Conservation (phyloP, 2,888 invertebrate genomes). For the Synanthedon vespiformis region DNA sequence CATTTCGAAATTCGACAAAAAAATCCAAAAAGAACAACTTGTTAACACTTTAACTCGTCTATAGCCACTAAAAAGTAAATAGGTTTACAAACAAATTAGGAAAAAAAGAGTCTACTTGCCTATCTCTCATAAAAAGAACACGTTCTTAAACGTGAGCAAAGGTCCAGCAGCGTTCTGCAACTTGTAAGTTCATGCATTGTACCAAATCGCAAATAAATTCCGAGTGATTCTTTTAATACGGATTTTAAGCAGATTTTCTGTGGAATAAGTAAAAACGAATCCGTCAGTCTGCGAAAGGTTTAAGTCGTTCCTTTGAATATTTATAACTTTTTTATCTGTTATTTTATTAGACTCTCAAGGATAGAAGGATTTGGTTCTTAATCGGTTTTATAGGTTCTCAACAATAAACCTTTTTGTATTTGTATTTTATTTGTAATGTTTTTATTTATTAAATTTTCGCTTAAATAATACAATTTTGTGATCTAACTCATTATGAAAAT, state of each 20-base stretch:
- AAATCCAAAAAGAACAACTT: too few species aligned
- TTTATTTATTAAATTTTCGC: too few species aligned
- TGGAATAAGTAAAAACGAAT: slow-evolving; percentile 69
- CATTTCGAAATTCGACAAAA: too few species aligned
- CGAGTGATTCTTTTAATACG: slow-evolving; percentile 70
- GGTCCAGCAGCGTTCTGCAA: too few species aligned
- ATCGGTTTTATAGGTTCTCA: background rate
- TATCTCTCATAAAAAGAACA: too few species aligned
- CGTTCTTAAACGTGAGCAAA: too few species aligned
- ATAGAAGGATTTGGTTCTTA: background rate
- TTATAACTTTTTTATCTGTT: slow-evolving; percentile 61
- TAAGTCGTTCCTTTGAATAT: slow-evolving; percentile 60
- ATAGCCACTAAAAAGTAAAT: too few species aligned
- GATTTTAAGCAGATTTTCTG: slow-evolving; percentile 71
- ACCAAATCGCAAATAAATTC: slow-evolving; percentile 54
- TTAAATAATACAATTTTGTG: too few species aligned
- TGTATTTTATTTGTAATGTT: background rate
- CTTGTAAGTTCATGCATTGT: slow-evolving; percentile 10
- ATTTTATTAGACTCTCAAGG: slow-evolving; percentile 51
- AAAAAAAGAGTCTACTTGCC: too few species aligned
- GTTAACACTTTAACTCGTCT: too few species aligned
- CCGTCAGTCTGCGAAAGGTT: slow-evolving; percentile 65
- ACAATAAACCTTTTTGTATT: background rate
- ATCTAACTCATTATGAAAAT: too few species aligned
- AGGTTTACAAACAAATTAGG: too few species aligned